Evolutionary conservation across 2,797 vertebrate genomes (phyloP), one percentile per base, ranked within the genome.

Genomic region (Esox lucius): DNA sequence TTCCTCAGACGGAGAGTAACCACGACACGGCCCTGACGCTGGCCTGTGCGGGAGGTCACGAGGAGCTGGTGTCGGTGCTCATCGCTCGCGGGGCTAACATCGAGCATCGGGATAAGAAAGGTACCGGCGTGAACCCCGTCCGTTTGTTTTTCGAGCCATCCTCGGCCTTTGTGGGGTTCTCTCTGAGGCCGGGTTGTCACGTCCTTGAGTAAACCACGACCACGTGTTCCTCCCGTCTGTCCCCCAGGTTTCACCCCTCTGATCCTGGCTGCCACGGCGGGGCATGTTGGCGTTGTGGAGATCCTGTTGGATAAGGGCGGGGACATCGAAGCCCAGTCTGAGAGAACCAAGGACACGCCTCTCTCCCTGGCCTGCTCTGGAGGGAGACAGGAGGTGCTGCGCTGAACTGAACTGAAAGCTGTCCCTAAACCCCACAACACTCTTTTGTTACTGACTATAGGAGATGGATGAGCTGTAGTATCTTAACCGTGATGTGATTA

Each of bases 81-180:
- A 94, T 96, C 74, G 94, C 95, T 16, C 94, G 95, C 53, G 94
- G 94, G 86, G 95, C 95, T 86, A 96, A 95, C 83, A 95, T 96
- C 48, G 95, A 96, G 73, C 95, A 96, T 85, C 90, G 95, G 83
- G 95, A 96, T 87, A 96, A 96, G 89, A 96, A 96, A 82, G 95
- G 95, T 96, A 84, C 62, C 85, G 22, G 16, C 17, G 11, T 13
- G 15, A 66, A 66, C 26, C 13, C 15, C 12, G 7, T 19, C 5
- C 28, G 39, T 53, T 49, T 11, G 9, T 9, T n/a, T n/a, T n/a
- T 5, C 5, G 12, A 4, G 19, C 22, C 26, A 19, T 8, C 8
- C n/a, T 22, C 22, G 9, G 9, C 22, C 2, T 9, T 3, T 22
- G 53, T 59, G 19, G 22, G 6, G 5, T n/a, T n/a, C 42, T 42